phyloP scores from a whole-genome alignment of 2,113 vertebrate species.

The Gallinago jamesoni region DNA sequence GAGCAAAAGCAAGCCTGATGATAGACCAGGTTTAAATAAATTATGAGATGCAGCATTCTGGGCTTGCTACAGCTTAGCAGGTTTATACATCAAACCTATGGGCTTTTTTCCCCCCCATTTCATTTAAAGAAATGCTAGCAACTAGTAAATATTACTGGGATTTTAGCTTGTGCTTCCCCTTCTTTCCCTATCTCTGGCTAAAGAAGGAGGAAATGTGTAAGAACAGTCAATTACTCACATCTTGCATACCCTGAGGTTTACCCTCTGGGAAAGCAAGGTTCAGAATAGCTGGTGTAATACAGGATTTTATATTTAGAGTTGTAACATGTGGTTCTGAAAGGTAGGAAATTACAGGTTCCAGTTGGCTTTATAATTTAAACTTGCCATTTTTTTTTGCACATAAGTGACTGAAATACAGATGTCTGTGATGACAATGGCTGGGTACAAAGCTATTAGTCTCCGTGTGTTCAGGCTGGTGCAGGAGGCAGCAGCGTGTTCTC shows the following conservation, averaged over 20 bases:
- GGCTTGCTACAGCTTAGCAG: not conserved
- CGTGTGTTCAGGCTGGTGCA: fast-evolving
- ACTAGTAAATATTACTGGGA: not conserved
- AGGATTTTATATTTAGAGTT: not conserved
- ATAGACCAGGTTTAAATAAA: not conserved
- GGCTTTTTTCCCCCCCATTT: not conserved
- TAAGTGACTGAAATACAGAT: not conserved
- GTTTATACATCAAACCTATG: not conserved
- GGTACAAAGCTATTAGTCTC: not conserved
- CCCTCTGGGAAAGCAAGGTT: not conserved
- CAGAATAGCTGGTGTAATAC: not conserved
- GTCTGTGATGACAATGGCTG: not conserved
- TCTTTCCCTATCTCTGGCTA: not conserved
- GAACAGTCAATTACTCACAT: not conserved
- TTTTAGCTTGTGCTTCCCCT: not conserved
- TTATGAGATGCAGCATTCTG: not conserved
- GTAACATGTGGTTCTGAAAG: not conserved
- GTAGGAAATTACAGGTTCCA: not conserved
- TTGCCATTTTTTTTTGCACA: not conserved
- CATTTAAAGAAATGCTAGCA: not conserved
- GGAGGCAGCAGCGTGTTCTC: not conserved
- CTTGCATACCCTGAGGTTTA: not conserved
- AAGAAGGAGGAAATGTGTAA: not conserved
- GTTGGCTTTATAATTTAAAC: not conserved
- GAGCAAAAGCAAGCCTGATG: not conserved